phyloP scores from a whole-genome alignment of 2,113 vertebrate genomes.

The Syrrhaptes paradoxus region DNA sequence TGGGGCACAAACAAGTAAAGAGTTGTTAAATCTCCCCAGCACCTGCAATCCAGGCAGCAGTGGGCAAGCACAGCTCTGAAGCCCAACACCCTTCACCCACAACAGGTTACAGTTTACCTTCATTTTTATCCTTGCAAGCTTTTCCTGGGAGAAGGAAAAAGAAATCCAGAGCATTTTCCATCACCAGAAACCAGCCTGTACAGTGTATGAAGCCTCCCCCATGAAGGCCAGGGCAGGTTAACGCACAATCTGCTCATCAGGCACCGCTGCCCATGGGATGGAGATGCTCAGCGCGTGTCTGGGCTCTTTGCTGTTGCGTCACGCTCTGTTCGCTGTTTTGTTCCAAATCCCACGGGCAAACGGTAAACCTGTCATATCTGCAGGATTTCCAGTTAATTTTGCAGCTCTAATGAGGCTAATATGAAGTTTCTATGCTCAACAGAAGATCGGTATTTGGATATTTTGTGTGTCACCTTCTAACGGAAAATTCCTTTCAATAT shows the following conservation, averaged over 20 bases:
- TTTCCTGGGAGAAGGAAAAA: neutral
- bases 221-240: neutral
- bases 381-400: neutral
- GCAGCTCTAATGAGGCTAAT: neutral
- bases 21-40: neutral
- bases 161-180: neutral
- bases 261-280: neutral
- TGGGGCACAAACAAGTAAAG: too few relatives aligned
- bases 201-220: neutral
- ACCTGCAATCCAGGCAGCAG: neutral
- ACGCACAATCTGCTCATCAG: neutral
- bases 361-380: neutral
- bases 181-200: neutral
- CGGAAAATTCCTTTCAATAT: neutral
- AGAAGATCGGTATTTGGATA: neutral
- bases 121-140: neutral
- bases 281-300: fast-evolving
- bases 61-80: neutral
- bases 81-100: fast-evolving
- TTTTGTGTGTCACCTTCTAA: neutral
- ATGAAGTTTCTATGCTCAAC: neutral
- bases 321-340: neutral
- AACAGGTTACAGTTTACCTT: neutral
- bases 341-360: neutral
- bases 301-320: neutral